A percentile compares a stretch with the other conserved stretches of the same genome.
phyloP scores from a whole-genome alignment of 1,140 invertebrate species.

The Drosophila miranda region DNA sequence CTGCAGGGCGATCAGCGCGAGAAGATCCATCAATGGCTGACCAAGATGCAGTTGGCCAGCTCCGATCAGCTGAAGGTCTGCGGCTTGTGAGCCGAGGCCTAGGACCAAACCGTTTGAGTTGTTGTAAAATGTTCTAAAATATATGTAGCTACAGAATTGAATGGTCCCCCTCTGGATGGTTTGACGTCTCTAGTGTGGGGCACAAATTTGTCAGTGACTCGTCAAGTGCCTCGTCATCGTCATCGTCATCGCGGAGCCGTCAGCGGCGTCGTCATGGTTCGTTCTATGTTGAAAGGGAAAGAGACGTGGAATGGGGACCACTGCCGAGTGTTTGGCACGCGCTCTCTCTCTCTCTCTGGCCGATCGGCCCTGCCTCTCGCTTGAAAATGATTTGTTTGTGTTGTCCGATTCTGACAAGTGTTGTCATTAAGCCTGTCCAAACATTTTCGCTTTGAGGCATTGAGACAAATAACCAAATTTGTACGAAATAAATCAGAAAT shows the following conservation, averaged over 20 bases:
- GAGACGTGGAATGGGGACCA: conserved; percentile 1
- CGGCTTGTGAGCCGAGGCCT: conserved; percentile 86
- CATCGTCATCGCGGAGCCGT: conserved; percentile 34
- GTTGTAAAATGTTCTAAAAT: no score
- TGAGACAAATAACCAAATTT: conserved; percentile 63
- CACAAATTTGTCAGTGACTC: conserved; percentile 17
- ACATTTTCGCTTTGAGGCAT: conserved; percentile 66
- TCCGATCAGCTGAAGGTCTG: conserved; percentile 97
- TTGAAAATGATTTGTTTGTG: conserved; percentile 75
- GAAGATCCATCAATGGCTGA: conserved; percentile 97
- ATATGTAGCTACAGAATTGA: no score
- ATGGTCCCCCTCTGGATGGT: not conserved
- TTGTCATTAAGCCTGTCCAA: conserved; percentile 76
- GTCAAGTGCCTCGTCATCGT: conserved; percentile 46
- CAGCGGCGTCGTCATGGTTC: conserved; percentile 48
- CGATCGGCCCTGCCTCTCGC: conserved; percentile 33
- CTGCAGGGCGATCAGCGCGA: conserved; percentile 98
- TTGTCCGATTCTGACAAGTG: conserved; percentile 73
- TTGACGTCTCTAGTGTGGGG: not conserved
- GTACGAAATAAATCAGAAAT: conserved; percentile 14
- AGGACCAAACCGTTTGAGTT: conserved; percentile 26
- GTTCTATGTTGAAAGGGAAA: conserved; percentile 13
- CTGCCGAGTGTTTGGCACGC: conserved; percentile 62
- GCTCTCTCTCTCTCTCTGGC: conserved; percentile 45
- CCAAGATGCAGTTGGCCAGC: conserved; percentile 94